Percentiles rank a stretch among this genome's conserved stretches.
Evolutionary conservation across 2,113 vertebrate species (phyloP).

Genomic region (Butorides virescens): DNA sequence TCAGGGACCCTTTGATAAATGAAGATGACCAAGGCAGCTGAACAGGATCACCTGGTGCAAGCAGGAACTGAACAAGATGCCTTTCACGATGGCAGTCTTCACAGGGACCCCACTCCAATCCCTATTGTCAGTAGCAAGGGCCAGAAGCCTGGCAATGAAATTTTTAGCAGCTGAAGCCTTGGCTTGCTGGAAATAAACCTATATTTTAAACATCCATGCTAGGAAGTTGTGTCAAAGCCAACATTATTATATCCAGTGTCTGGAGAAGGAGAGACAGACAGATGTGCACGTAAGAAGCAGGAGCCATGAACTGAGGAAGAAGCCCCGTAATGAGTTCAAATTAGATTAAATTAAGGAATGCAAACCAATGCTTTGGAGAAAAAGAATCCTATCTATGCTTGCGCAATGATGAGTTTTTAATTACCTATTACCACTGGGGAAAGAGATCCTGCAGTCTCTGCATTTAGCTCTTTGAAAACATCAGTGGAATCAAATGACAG

Average conservation of each 20-base stretch:
- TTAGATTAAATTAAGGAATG: neutral
- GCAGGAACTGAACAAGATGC: neutral
- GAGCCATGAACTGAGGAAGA: neutral
- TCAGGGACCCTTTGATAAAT: neutral
- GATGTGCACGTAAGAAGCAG: neutral
- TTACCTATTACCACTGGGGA: neutral
- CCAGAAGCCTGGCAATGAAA: neutral
- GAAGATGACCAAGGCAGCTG: neutral
- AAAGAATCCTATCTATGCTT: neutral
- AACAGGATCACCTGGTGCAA: neutral
- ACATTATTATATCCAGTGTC: neutral
- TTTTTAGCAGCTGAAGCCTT: neutral
- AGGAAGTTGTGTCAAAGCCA: neutral
- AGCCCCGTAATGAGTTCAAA: neutral
- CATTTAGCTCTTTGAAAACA: slow-evolving; percentile 4
- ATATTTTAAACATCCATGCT: neutral
- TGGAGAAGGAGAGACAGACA: neutral
- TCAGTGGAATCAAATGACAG: neutral
- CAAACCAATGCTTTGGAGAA: neutral
- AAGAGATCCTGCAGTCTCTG: neutral
- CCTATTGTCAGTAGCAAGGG: neutral
- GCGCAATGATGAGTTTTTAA: neutral
- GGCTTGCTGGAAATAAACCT: neutral
- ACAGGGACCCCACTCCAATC: neutral
- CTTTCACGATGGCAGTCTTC: neutral